These are phyloP conservation scores for Lacerta viridis DNA, from an alignment of 2,797 vertebrate genomes.

Conservation along the genomic window DNA sequence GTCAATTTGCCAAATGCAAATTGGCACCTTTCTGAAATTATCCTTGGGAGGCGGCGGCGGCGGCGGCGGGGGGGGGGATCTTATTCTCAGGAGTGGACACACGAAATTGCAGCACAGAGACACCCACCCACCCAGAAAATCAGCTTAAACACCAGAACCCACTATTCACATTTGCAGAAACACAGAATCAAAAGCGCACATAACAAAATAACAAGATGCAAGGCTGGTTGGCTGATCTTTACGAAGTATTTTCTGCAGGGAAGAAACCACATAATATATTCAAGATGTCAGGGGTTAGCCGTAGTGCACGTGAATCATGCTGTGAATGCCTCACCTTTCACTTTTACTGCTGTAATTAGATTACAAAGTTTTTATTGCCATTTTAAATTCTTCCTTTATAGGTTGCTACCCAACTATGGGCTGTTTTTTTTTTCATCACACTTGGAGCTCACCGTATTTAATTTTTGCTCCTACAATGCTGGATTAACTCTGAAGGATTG, in stretches of 20 bases:
- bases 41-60: not conserved
- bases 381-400: conserved; percentile 80
- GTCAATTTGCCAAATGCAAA: not conserved
- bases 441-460: conserved; percentile 78
- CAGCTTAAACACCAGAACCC: not conserved
- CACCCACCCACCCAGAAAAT: not conserved
- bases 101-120: not conserved
- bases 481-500: conserved; percentile 82
- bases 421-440: conserved; percentile 73
- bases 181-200: conserved; percentile 37
- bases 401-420: conserved; percentile 72
- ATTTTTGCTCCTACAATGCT: conserved; percentile 76
- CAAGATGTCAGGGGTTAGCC: conserved; percentile 77
- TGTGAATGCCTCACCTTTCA: conserved; percentile 80
- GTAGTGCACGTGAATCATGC: conserved; percentile 69
- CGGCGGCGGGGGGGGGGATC: not conserved
- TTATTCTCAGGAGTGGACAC: not conserved
- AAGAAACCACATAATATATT: conserved; percentile 74
- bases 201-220: conserved; percentile 54
- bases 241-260: conserved; percentile 61
- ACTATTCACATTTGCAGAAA: not conserved
- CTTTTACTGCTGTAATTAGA: conserved; percentile 76
- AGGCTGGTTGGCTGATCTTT: conserved; percentile 59
- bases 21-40: not conserved
- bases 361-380: conserved; percentile 78